These are phyloP conservation scores for Argya squamiceps DNA, from an alignment of 2,797 vertebrate species.

Conservation along the genomic window DNA sequence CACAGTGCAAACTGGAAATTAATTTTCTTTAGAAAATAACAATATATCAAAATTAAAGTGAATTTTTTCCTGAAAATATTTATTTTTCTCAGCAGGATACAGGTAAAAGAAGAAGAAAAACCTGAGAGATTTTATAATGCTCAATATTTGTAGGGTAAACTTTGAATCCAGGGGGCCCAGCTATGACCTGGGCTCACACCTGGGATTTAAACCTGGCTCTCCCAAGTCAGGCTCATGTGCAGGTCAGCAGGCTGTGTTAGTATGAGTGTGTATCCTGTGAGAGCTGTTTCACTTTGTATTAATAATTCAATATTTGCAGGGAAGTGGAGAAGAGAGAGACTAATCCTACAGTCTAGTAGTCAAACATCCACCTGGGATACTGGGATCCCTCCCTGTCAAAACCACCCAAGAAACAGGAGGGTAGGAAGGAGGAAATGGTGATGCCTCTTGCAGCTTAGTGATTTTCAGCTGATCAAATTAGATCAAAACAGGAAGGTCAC, in stretches of 20 bases:
- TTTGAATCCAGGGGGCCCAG: not conserved
- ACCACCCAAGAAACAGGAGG: not conserved
- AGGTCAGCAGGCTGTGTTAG: not conserved
- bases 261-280: not conserved
- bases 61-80: not conserved
- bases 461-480: constrained; percentile 6
- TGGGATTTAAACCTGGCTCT: not conserved
- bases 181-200: not conserved
- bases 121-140: not conserved
- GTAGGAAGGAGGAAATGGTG: not conserved
- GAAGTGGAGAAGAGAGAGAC: not conserved
- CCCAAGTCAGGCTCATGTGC: not conserved
- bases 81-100: not conserved
- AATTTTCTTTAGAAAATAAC: not conserved
- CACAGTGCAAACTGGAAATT: not conserved
- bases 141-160: not conserved
- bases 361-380: constrained; percentile 14
- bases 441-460: not conserved
- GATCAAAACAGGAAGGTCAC: constrained; percentile 10
- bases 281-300: constrained; percentile 7
- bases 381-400: not conserved
- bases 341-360: constrained; percentile 22
- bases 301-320: constrained; percentile 46
- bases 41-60: not conserved
- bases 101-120: not conserved